Evolutionary conservation across 2,113 vertebrate species (phyloP).

Genomic region (Oncorhynchus keta): DNA sequence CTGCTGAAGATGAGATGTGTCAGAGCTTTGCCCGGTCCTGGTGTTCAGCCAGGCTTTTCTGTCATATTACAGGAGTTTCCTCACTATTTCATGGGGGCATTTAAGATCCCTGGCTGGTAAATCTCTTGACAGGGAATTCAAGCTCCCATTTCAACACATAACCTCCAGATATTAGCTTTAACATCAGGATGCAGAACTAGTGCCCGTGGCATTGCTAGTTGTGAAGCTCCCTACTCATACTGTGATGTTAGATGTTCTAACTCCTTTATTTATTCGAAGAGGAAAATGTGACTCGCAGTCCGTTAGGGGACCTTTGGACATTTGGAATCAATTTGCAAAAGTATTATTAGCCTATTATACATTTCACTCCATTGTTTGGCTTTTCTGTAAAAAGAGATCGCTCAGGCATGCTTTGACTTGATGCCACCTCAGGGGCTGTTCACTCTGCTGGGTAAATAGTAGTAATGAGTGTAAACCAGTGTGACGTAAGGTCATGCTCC

Average conservation of each 20-base stretch:
- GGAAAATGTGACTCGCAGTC: slow-evolving; percentile 5
- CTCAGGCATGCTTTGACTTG: slow-evolving; percentile 39
- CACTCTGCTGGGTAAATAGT: slow-evolving; percentile 45
- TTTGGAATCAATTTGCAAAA: slow-evolving; percentile 58
- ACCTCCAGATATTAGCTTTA: slow-evolving; percentile 58
- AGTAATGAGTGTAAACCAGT: slow-evolving; percentile 53
- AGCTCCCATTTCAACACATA: slow-evolving; percentile 46
- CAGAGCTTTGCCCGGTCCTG: slow-evolving; percentile 14
- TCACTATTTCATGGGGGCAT: slow-evolving; percentile 47
- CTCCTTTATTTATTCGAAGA: slow-evolving; percentile 5
- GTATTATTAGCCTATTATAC: slow-evolving; percentile 43
- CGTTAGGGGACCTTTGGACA: slow-evolving; percentile 45
- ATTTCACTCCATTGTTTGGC: slow-evolving; percentile 22
- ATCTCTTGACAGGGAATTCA: slow-evolving; percentile 54
- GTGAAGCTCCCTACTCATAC: slow-evolving; percentile 6
- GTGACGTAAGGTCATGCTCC: slow-evolving; percentile 32
- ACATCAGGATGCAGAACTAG: slow-evolving; percentile 34
- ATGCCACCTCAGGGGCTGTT: slow-evolving; percentile 22
- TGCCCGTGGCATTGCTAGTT: slow-evolving; percentile 34
- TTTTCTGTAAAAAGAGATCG: background rate
- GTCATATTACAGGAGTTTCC: slow-evolving; percentile 26
- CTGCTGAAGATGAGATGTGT: slow-evolving; percentile 14
- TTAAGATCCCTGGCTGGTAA: slow-evolving; percentile 46
- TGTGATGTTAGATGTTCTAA: background rate
- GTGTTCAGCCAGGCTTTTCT: slow-evolving; percentile 8